Conservation (phyloP, 2,113 vertebrate species). For the Capreolus pygargus region DNA sequence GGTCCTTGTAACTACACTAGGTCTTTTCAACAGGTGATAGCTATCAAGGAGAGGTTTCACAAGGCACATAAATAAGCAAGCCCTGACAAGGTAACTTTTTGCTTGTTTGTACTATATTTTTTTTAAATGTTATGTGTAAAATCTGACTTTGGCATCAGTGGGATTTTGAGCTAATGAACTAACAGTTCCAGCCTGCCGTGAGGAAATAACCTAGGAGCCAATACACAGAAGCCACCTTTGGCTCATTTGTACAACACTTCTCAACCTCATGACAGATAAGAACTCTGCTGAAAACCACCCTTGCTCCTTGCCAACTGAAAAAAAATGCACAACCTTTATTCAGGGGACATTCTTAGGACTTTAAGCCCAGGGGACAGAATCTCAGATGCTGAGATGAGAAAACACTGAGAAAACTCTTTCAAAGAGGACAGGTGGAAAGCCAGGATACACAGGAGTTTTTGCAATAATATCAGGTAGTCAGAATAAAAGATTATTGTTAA, state of each 20-base stretch:
- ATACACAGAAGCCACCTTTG: not conserved
- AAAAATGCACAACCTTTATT: not conserved
- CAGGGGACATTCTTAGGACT: not conserved
- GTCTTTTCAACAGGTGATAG: not conserved
- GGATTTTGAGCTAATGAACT: not conserved
- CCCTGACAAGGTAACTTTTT: not conserved
- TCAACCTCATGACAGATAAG: not conserved
- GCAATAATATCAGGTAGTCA: not conserved
- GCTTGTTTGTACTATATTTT: not conserved
- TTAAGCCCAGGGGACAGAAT: not conserved
- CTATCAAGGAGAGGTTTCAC: not conserved
- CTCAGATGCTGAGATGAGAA: not conserved
- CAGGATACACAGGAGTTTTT: not conserved
- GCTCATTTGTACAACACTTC: not conserved
- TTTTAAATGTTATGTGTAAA: not conserved
- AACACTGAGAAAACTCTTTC: not conserved
- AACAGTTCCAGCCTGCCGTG: not conserved
- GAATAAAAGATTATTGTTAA: not conserved
- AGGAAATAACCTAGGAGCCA: not conserved
- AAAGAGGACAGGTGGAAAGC: not conserved
- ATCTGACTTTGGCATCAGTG: not conserved
- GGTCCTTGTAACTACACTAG: rapidly evolving
- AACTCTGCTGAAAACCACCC: not conserved
- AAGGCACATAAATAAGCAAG: not conserved
- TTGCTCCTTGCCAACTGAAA: not conserved